Base-by-base conservation (phyloP, 2,797 vertebrate genomes). In the Denticeps clupeoides region DNA sequence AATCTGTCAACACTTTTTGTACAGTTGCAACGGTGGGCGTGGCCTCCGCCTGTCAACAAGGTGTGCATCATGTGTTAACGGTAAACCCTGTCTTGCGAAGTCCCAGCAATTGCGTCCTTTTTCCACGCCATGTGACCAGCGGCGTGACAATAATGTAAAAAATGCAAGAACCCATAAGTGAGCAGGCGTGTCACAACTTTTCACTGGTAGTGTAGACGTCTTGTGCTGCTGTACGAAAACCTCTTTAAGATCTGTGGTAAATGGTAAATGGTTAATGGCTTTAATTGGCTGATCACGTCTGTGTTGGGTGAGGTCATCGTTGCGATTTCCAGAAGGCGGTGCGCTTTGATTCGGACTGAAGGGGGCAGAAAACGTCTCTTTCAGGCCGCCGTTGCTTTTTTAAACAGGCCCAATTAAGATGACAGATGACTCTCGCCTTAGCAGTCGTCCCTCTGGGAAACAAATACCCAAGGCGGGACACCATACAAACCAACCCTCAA, bases 361-460 rank as follows among this genome's bases (percentile, higher is more conserved):
- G 59, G 64, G 71, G 57, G 56, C 55, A 49, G 56, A 66, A 63
- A 43, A 67, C 63, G 56, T 67, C 58, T 71, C 66, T 67, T 65
- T 74, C 69, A 73, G 69, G 58, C 44, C 58, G 68, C 57, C 59
- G 59, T 66, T 71, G 63, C 69, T 70, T 73, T 68, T 72, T 63
- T 79, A 78, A 83, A 79, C 71, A 65, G 62, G 61, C 59, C 71
- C 75, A 82, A 80, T 82, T 82, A 81, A 71, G 73, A 74, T 77
- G 81, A 82, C 50, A 62, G 73, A 83, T 78, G 71, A 67, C 62
- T 77, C 42, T 51, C 7, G 53, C 65, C 63, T 70, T 29, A 32
- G 56, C 54, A 7, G 58, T 51, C 46, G 22, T 79, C 77, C 72
- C 72, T 25, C 6, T 58, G 72, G 78, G 63, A 69, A 50, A 32